Conservation (phyloP, 2,888 invertebrate species). For the Exephanes ischioxanthus region DNA sequence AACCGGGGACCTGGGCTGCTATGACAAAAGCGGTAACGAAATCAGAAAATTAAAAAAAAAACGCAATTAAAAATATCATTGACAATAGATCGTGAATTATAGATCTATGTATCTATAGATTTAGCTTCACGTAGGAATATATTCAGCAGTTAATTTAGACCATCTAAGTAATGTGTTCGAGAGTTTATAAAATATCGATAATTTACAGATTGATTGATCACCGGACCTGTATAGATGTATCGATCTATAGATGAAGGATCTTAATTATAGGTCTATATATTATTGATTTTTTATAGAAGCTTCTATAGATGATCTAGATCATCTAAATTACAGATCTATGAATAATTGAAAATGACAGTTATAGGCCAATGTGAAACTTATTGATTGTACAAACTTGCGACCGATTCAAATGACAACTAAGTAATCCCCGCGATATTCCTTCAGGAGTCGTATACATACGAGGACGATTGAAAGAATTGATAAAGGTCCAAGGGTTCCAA, state of each 20-base stretch:
- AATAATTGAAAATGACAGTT: not conserved
- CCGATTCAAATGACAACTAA: slow-evolving; percentile 9
- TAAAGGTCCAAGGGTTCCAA: slow-evolving; percentile 91
- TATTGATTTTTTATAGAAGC: not conserved
- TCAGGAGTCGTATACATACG: slow-evolving; percentile 87
- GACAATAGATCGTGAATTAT: not conserved
- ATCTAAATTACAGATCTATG: not conserved
- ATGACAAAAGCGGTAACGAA: slow-evolving; percentile 87
- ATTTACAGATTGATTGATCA: not conserved
- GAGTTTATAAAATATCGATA: not conserved
- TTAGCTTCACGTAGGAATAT: no score
- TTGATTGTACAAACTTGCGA: not conserved
- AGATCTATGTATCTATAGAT: not conserved
- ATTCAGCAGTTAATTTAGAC: slow-evolving; percentile 79
- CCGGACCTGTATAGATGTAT: slow-evolving; percentile 71
- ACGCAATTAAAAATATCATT: not conserved
- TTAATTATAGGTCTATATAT: not conserved
- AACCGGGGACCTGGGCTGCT: slow-evolving; percentile 89
- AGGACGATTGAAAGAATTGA: slow-evolving; percentile 93
- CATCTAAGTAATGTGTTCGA: slow-evolving; percentile 83
- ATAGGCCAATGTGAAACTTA: not conserved
- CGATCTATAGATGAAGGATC: not conserved
- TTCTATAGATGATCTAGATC: not conserved
- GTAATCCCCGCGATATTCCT: not conserved
- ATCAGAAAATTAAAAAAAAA: slow-evolving; percentile 14